Conservation (phyloP, 2,113 vertebrate species). For the Perccottus glenii region DNA sequence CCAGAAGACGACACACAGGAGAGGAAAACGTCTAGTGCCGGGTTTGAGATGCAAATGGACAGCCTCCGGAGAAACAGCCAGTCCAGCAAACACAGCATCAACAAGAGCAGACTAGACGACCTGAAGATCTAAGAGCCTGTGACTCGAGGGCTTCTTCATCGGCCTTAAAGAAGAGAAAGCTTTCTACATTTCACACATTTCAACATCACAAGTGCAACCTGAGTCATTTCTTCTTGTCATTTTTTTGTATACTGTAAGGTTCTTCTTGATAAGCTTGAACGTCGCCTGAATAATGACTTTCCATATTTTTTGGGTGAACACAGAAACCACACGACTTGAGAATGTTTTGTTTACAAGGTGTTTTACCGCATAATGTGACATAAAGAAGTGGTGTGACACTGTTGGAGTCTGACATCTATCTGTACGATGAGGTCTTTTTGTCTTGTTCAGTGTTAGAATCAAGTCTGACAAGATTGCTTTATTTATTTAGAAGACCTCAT, state of each 20-base stretch:
- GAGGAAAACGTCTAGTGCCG: slow-evolving; percentile 58
- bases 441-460: not conserved
- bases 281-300: slow-evolving; percentile 3
- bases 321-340: slow-evolving; percentile 9
- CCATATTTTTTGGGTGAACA: not conserved
- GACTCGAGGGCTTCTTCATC: not conserved
- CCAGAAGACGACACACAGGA: slow-evolving; percentile 56
- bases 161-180: too few relatives aligned
- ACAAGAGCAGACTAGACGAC: slow-evolving; percentile 76
- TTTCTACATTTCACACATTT: too few relatives aligned
- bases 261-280: not conserved
- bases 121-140: slow-evolving; percentile 75
- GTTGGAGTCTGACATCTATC: not conserved
- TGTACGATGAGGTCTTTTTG: not conserved
- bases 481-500: not conserved
- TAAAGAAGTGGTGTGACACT: not conserved
- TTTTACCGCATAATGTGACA: slow-evolving; percentile 28
- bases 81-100: slow-evolving; percentile 79
- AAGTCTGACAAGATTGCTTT: not conserved
- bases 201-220: not conserved
- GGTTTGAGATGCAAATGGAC: slow-evolving; percentile 53
- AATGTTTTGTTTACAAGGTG: slow-evolving; percentile 43
- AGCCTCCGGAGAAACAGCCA: slow-evolving; percentile 74
- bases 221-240: not conserved
- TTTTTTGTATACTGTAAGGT: too few relatives aligned